Evolutionary conservation across 2,113 vertebrate species (phyloP).

Genomic region (Poeciliopsis prolifica): DNA sequence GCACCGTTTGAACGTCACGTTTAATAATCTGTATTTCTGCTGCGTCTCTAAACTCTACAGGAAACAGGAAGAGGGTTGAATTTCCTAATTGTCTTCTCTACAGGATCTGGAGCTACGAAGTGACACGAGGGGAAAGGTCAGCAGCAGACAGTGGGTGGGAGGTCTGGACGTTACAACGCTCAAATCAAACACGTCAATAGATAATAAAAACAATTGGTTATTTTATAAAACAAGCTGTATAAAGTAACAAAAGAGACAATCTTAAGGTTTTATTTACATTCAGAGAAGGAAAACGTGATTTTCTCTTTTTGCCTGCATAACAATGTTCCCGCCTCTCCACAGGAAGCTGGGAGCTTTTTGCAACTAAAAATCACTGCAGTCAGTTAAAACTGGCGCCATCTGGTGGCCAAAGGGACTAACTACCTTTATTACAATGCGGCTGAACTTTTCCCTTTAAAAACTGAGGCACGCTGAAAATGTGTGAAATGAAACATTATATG

Average conservation of each 20-base stretch:
- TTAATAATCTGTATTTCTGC: constrained; percentile 41
- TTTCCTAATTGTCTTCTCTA: constrained; percentile 47
- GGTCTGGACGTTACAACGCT: constrained; percentile 17
- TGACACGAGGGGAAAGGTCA: constrained; percentile 36
- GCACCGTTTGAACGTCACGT: constrained; percentile 5
- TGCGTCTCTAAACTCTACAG: constrained; percentile 45
- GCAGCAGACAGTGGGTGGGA: constrained; percentile 9
- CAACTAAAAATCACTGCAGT: not conserved
- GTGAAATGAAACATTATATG: not conserved
- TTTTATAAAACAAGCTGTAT: constrained; percentile 64
- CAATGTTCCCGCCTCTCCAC: not conserved
- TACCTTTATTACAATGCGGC: not conserved
- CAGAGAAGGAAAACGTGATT: constrained; percentile 58
- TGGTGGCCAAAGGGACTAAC: not conserved
- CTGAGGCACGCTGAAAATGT: not conserved
- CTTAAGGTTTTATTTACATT: constrained; percentile 78
- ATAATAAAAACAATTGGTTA: constrained; percentile 44
- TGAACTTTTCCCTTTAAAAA: not conserved
- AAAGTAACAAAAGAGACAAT: constrained; percentile 61
- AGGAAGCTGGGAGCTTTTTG: not conserved
- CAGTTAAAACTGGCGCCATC: not conserved
- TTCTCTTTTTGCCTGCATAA: constrained; percentile 30
- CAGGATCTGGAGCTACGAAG: constrained; percentile 37
- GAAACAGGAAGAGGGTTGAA: constrained; percentile 6
- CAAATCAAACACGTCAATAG: constrained; percentile 44